Evolutionary conservation across 2,113 vertebrate genomes (phyloP).

Genomic region (Tachysurus vachellii): DNA sequence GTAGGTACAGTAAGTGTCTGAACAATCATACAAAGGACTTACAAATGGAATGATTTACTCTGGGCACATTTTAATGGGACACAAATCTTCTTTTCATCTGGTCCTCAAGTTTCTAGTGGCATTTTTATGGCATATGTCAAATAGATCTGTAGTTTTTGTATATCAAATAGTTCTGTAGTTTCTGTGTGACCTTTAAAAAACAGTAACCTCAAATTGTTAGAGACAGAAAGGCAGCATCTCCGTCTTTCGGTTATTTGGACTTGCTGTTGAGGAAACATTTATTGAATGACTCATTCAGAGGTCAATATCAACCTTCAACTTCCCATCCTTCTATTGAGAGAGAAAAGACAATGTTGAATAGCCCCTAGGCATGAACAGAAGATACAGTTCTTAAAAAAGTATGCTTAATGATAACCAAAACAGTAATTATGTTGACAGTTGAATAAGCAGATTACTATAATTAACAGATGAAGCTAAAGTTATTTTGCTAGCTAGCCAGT

Average conservation of each 20-base stretch:
- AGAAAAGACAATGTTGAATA: background rate
- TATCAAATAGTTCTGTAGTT: background rate
- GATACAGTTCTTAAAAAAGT: background rate
- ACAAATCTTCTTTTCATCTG: no score
- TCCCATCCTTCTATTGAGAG: slow-evolving; percentile 7
- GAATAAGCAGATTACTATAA: no score
- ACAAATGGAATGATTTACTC: no score
- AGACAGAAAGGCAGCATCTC: slow-evolving; percentile 42
- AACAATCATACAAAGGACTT: no score
- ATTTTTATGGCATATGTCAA: background rate
- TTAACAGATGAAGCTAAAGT: no score
- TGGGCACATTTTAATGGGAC: no score
- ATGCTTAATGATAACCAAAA: no score
- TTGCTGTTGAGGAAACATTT: slow-evolving; percentile 31
- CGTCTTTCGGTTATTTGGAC: slow-evolving; percentile 29
- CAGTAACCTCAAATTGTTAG: slow-evolving; percentile 65
- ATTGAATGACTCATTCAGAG: slow-evolving; percentile 9
- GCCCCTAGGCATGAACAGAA: background rate
- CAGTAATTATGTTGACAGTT: no score
- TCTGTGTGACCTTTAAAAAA: slow-evolving; percentile 68
- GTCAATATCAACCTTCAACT: slow-evolving; percentile 9
- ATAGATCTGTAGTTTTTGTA: no score
- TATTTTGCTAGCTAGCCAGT: no score
- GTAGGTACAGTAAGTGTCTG: no score
- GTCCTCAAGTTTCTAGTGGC: no score